A percentile compares a stretch with the other conserved stretches of the same genome.
Evolutionary conservation across 92 coral and sea anemone genomes (phyloP).

Genomic region (Nematostella vectensis): DNA sequence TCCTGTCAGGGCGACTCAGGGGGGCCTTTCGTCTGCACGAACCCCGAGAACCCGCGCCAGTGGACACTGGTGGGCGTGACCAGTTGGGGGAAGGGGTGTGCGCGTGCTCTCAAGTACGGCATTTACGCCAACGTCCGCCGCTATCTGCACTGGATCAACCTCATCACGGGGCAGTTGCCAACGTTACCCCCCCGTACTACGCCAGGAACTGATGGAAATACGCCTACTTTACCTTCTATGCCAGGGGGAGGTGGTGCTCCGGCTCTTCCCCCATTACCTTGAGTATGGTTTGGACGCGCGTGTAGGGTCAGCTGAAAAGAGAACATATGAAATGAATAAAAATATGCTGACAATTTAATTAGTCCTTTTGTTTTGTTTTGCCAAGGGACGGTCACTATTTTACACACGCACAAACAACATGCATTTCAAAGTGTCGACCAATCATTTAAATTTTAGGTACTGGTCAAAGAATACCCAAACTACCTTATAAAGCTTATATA

Average conservation of each 20-base stretch:
- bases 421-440: too few relatives aligned
- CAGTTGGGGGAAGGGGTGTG: slow-evolving; percentile 75
- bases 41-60: slow-evolving; percentile 63
- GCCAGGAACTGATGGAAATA: slow-evolving; percentile 6
- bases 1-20: slow-evolving; percentile 75
- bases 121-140: slow-evolving; percentile 50
- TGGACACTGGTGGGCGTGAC: slow-evolving; percentile 70
- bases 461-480: too few relatives aligned
- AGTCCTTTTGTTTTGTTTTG: too few relatives aligned
- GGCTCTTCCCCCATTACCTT: slow-evolving; percentile 17
- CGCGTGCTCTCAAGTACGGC: slow-evolving; percentile 66
- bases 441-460: too few relatives aligned
- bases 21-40: slow-evolving; percentile 68
- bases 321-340: too few relatives aligned
- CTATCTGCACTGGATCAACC: slow-evolving; percentile 56
- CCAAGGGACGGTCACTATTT: too few relatives aligned
- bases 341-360: too few relatives aligned
- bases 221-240: slow-evolving; percentile 14
- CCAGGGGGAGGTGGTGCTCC: slow-evolving; percentile 17
- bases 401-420: too few relatives aligned
- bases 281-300: too few relatives aligned
- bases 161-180: slow-evolving; percentile 29
- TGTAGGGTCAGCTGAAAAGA: too few relatives aligned
- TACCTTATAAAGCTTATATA: too few relatives aligned
- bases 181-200: slow-evolving; percentile 4